These are phyloP conservation scores for Theristicus caerulescens DNA, from an alignment of 2,113 vertebrate genomes.

Conservation along the genomic window DNA sequence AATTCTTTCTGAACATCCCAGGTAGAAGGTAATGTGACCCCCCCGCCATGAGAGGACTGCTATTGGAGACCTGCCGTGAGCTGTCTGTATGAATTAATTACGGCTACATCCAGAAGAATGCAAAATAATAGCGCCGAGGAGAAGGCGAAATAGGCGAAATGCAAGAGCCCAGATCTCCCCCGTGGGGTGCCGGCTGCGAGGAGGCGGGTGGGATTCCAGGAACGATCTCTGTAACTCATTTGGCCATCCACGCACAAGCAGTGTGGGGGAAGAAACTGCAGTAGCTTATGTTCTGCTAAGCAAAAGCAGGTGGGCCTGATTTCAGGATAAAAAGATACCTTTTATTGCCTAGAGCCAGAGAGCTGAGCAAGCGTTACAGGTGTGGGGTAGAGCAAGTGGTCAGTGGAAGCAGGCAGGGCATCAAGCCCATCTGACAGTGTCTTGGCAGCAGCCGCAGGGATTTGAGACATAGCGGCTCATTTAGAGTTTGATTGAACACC, in stretches of 20 bases:
- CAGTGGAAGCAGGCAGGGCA: neutral
- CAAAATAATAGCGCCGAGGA: fast-evolving
- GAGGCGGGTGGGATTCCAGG: neutral
- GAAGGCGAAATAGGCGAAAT: neutral
- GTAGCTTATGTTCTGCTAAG: neutral
- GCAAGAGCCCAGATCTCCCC: neutral
- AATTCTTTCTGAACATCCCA: neutral
- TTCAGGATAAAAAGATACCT: neutral
- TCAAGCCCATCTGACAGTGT: fast-evolving
- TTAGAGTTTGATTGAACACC: neutral
- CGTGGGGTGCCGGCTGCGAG: fast-evolving
- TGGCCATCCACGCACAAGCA: neutral
- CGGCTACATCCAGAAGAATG: neutral
- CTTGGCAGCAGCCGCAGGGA: neutral
- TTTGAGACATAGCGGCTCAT: fast-evolving
- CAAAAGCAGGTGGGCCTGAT: neutral
- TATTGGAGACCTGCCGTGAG: fast-evolving
- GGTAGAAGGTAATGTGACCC: neutral
- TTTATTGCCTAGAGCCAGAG: neutral
- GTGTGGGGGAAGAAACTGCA: neutral
- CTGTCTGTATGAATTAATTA: neutral
- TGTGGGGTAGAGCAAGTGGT: fast-evolving
- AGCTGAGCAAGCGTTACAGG: neutral
- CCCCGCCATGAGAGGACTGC: fast-evolving
- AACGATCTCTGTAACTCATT: neutral